phyloP scores from a whole-genome alignment of 2,113 vertebrate genomes.

The Piprites chloris region DNA sequence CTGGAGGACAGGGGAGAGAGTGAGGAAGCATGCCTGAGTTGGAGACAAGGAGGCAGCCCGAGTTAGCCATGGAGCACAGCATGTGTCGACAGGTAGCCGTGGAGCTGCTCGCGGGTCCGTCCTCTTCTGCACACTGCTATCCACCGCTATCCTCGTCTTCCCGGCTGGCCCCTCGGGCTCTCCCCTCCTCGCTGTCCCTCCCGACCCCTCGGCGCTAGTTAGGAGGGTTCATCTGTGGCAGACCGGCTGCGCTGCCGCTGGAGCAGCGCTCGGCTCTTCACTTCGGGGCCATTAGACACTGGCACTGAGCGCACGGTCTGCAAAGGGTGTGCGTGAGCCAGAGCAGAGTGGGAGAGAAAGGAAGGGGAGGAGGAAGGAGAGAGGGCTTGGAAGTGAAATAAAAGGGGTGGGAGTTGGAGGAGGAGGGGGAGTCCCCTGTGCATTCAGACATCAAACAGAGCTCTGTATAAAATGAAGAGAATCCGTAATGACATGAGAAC shows the following conservation, averaged over 20 bases:
- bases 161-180: constrained; percentile 47
- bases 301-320: constrained; percentile 76
- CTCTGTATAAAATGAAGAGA: constrained; percentile 80
- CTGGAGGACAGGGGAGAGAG: constrained; percentile 89
- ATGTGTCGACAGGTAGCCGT: constrained; percentile 82
- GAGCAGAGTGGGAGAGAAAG: constrained; percentile 68
- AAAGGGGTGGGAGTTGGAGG: constrained; percentile 68
- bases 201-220: constrained; percentile 71
- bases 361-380: constrained; percentile 67
- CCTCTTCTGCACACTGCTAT: constrained; percentile 61
- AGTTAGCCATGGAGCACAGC: constrained; percentile 97
- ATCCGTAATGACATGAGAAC: constrained; percentile 78
- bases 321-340: constrained; percentile 71
- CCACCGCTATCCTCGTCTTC: constrained; percentile 53
- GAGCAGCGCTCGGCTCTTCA: constrained; percentile 69
- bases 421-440: constrained; percentile 83
- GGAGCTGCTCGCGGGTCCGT: constrained; percentile 67
- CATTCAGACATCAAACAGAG: constrained; percentile 84
- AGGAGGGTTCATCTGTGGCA: constrained; percentile 62
- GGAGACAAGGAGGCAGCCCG: constrained; percentile 93
- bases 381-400: constrained; percentile 62
- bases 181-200: constrained; percentile 67
- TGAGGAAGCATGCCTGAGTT: constrained; percentile 91
- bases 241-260: constrained; percentile 58
- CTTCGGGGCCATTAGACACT: constrained; percentile 84